Percentiles rank a stretch among this genome's conserved stretches.
Evolutionary conservation across 2,888 invertebrate species (phyloP).

Genomic region (Chesias legatella): DNA sequence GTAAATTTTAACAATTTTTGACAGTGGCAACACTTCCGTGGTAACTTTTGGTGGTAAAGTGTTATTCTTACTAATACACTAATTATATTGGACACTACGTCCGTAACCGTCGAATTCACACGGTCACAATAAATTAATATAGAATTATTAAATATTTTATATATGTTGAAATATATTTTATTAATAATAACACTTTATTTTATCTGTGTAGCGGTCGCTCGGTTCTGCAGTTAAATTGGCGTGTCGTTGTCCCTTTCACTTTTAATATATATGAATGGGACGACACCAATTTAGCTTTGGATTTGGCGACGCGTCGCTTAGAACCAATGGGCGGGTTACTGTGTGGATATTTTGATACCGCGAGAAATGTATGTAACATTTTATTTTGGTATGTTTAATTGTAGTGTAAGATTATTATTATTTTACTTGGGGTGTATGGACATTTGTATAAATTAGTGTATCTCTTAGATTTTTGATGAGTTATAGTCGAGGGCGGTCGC

Average conservation of each 20-base stretch:
- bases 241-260: too few species aligned
- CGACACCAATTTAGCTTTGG: too few species aligned
- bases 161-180: too few species aligned
- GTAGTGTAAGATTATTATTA: conserved; percentile 50
- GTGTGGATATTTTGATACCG: conserved; percentile 53
- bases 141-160: conserved; percentile 31
- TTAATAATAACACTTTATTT: too few species aligned
- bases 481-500: conserved; percentile 51
- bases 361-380: conserved; percentile 35
- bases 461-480: conserved; percentile 50
- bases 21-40: not conserved
- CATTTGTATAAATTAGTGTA: conserved; percentile 74
- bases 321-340: conserved; percentile 1
- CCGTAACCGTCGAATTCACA: too few species aligned
- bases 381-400: conserved; percentile 53
- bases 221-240: too few species aligned
- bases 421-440: conserved; percentile 72
- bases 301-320: not conserved
- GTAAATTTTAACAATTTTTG: conserved; percentile 5
- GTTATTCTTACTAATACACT: too few species aligned
- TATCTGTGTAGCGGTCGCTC: too few species aligned
- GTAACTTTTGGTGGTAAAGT: not conserved
- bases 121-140: too few species aligned
- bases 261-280: too few species aligned
- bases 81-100: too few species aligned